Base-by-base conservation (phyloP, 2,888 invertebrate species). In the Lamellibrachia satsuma region DNA sequence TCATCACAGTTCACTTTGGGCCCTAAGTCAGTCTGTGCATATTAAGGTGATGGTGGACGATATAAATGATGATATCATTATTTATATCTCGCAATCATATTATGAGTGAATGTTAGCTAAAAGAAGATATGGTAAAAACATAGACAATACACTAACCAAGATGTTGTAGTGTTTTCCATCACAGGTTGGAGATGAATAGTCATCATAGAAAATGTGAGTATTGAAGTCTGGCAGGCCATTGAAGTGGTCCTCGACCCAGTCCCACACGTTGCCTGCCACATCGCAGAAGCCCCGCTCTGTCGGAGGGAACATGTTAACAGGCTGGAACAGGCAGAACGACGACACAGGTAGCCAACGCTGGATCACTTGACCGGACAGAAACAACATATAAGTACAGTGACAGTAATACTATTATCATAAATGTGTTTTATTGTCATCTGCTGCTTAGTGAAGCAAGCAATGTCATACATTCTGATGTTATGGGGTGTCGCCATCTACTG, bases 201-300 rank as follows among this genome's bases (percentile, higher is more conserved):
- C 96, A 93, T 96, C 96, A 93, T 96, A 96, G 8, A 96, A 93
- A 93, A 93, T 95, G 94, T 95, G 95, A 11, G 96, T 95, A 52
- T 95, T 92, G 92, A 94, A 95, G n/a, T 95, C 95, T 52, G 94
- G 94, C 52, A 96, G 94, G 8, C 96, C 96, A 94, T 96, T 96
- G 93, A 96, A 96, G 93, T 96, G 95, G 93, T 96, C 96, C 94
- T 96, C 96, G 4, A 94, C 94, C 96, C 96, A 96, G 93, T 96
- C 95, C 96, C 96, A 96, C 0, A 95, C 95, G 93, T 96, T 96
- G 8, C 96, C 96, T 93, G 94, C 95, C 15, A 95, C 95, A 92
- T 96, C 96, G 93, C 95, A 95, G 94, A 96, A 96, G 0, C 96
- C 96, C 52, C 94, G 93, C 27, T 94, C 93, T 91, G 95, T 95